A percentile compares a stretch with the other conserved stretches of the same genome.
These are phyloP conservation scores for Lasioglossum albipes DNA, from an alignment of 1,140 invertebrate genomes.

Conservation along the genomic window DNA sequence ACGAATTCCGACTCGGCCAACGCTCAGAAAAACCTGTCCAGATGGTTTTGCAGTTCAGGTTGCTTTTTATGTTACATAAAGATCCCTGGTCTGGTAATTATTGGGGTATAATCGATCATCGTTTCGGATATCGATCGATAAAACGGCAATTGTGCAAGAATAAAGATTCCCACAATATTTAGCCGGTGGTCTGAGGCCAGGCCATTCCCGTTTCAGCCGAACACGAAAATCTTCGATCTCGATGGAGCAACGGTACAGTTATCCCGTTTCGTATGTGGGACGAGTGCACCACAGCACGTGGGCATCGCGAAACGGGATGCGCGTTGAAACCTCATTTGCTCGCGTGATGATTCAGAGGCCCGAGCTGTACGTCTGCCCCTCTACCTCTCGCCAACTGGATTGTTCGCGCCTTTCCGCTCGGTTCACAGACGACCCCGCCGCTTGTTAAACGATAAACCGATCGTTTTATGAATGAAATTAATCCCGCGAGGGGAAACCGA, in stretches of 20 bases:
- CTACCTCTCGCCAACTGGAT: conserved; percentile 36
- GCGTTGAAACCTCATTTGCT: conserved; percentile 51
- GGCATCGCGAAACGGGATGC: conserved; percentile 51
- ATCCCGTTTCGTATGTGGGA: conserved; percentile 60
- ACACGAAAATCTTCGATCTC: conserved; percentile 37
- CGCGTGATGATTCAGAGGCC: conserved; percentile 63
- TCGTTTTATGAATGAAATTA: conserved; percentile 2
- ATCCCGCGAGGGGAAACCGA: not conserved
- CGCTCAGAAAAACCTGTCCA: no score
- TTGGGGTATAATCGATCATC: no score
- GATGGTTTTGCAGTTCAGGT: no score
- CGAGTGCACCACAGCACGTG: conserved; percentile 40
- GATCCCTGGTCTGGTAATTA: no score
- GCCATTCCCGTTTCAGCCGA: not conserved
- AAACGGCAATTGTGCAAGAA: no score
- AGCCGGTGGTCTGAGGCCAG: not conserved
- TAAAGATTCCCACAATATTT: not conserved
- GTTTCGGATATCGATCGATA: no score
- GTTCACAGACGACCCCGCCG: not conserved
- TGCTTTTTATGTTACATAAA: no score
- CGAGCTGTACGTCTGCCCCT: conserved; percentile 26
- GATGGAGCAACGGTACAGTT: conserved; percentile 50
- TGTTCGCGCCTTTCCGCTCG: conserved; percentile 56
- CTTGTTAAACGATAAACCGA: not conserved
- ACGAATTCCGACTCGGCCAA: no score